A percentile compares a stretch with the other conserved stretches of the same genome.
phyloP scores from a whole-genome alignment of 1,140 invertebrate species.

The Zeugodacus cucurbitae region DNA sequence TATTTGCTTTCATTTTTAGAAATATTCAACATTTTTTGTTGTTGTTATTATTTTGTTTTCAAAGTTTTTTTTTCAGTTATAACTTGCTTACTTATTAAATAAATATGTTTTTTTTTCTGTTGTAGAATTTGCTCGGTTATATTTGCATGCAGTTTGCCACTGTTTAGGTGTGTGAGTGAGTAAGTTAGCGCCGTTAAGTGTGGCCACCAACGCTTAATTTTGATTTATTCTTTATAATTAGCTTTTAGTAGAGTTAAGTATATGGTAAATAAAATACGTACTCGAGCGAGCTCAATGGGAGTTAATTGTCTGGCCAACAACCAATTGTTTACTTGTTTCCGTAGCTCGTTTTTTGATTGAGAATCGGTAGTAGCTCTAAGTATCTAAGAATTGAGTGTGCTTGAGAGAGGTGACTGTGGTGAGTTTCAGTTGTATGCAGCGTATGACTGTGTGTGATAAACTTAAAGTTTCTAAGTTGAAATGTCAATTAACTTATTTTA shows the following conservation, averaged over 20 bases:
- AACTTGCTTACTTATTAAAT: not conserved
- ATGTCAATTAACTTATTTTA: too few relatives aligned
- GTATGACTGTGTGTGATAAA: too few relatives aligned
- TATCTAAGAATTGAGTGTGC: not conserved
- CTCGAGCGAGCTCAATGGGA: constrained; percentile 1
- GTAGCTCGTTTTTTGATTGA: constrained; percentile 27
- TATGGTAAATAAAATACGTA: not conserved
- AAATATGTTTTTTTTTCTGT: not conserved
- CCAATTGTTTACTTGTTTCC: constrained; percentile 12
- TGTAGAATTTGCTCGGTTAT: not conserved
- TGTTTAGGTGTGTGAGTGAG: not conserved
- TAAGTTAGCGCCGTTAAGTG: not conserved
- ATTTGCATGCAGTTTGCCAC: not conserved
- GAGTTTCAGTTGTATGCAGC: not conserved
- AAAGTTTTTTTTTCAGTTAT: not conserved
- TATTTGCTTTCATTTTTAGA: not conserved
- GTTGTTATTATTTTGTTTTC: not conserved
- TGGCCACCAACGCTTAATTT: not conserved
- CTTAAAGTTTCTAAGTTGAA: too few relatives aligned
- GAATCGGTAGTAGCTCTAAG: not conserved
- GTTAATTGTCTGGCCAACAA: constrained; percentile 16
- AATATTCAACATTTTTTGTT: not conserved
- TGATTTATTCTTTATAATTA: not conserved
- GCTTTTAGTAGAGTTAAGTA: not conserved
- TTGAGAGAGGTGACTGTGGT: not conserved